These are phyloP conservation scores for Plecotus auritus DNA, from an alignment of 2,113 vertebrate species.

Conservation along the genomic window DNA sequence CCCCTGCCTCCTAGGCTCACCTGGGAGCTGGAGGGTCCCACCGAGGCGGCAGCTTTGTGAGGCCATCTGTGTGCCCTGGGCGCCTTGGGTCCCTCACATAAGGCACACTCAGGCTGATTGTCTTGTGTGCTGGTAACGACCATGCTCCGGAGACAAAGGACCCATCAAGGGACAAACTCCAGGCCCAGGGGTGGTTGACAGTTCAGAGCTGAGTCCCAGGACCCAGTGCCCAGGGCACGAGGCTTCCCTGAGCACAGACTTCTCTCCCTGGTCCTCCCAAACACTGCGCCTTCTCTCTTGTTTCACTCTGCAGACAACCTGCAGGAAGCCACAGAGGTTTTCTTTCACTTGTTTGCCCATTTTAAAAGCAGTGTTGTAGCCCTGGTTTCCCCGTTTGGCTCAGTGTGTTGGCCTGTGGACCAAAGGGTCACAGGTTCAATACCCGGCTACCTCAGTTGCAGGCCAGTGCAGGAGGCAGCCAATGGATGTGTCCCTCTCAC, in stretches of 20 bases:
- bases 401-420: too few species aligned
- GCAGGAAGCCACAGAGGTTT: neutral
- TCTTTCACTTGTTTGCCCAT: neutral
- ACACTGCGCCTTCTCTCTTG: neutral
- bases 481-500: too few species aligned
- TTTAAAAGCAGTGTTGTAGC: neutral
- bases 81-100: rapidly evolving
- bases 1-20: neutral
- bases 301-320: neutral
- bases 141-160: neutral
- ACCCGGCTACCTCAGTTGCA: too few species aligned
- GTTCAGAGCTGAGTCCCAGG: neutral
- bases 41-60: neutral
- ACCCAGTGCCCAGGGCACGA: rapidly evolving
- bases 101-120: neutral
- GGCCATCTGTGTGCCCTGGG: neutral
- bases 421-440: too few species aligned
- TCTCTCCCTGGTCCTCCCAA: neutral
- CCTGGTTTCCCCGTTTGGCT: too few species aligned
- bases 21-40: neutral
- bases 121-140: neutral
- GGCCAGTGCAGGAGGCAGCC: too few species aligned
- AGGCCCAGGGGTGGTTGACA: neutral
- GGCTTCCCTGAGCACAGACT: neutral
- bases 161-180: neutral